Percentiles rank a stretch among this genome's conserved stretches.
Conservation (phyloP, 2,797 vertebrate genomes). For the Vultur gryphus region DNA sequence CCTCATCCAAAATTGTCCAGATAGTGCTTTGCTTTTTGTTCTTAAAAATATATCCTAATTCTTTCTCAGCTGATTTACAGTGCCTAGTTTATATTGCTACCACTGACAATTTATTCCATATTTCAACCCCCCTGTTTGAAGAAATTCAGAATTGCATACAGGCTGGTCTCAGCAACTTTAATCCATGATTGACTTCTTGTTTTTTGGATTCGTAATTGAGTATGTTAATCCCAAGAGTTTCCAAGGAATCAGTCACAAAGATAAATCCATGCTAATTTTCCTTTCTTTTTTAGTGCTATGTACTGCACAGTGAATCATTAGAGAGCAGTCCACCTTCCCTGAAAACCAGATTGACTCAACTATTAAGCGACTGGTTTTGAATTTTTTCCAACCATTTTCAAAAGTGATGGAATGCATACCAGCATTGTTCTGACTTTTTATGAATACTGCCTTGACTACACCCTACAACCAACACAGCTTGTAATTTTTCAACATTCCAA, state of each 20-base stretch:
- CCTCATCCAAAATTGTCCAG: not conserved
- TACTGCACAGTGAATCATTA: not conserved
- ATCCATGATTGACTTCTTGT: not conserved
- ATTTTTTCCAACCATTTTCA: not conserved
- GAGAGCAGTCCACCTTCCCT: not conserved
- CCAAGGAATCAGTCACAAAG: not conserved
- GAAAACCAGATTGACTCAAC: not conserved
- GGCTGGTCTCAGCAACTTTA: not conserved
- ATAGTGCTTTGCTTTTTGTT: not conserved
- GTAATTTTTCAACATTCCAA: not conserved
- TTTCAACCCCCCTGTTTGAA: not conserved
- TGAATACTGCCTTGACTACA: not conserved
- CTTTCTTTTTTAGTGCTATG: not conserved
- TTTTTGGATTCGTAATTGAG: slow-evolving; percentile 16
- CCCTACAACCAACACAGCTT: not conserved
- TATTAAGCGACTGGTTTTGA: not conserved
- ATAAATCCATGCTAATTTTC: not conserved
- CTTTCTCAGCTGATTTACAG: not conserved
- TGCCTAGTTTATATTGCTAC: not conserved
- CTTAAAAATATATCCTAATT: not conserved
- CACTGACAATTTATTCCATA: not conserved
- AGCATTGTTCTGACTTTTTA: not conserved
- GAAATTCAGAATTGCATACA: not conserved
- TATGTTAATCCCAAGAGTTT: slow-evolving; percentile 29
- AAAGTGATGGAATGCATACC: not conserved